phyloP scores from a whole-genome alignment of 1,140 invertebrate species.

The Phymorhynchus buccinoides region DNA sequence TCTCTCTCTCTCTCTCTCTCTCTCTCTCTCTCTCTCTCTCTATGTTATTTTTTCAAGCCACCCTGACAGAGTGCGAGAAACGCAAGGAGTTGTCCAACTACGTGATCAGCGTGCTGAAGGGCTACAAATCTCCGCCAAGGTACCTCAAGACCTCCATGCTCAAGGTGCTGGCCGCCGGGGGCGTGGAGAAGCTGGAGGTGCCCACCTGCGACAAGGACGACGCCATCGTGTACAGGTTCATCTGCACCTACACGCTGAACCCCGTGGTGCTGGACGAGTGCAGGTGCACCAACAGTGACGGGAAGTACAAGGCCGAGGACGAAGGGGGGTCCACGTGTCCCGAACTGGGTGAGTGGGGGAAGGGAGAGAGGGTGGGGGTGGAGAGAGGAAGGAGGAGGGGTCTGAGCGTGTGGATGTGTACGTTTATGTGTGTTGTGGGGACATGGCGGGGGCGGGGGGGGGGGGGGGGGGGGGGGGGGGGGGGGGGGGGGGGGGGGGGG shows the following conservation, averaged over 20 bases:
- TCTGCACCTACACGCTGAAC: neutral
- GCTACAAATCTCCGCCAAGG: neutral
- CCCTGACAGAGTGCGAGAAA: neutral
- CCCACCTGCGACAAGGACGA: neutral
- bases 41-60: neutral
- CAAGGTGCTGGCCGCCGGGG: neutral
- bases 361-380: neutral
- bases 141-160: neutral
- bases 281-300: conserved; percentile 20
- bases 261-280: neutral
- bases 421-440: neutral
- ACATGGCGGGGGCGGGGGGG: too few relatives aligned
- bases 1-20: too few relatives aligned
- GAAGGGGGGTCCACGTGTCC: neutral
- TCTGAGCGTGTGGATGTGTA: neutral
- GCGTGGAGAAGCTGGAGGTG: neutral
- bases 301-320: neutral
- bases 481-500: too few relatives aligned
- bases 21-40: too few relatives aligned
- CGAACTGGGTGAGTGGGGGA: neutral
- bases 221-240: neutral
- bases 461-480: too few relatives aligned
- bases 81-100: conserved; percentile 6
- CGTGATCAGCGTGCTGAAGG: neutral
- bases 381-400: neutral